Evolutionary conservation across 2,797 vertebrate genomes (phyloP), one percentile per base, ranked within the genome.

Genomic region (Lophotriccus pileatus): DNA sequence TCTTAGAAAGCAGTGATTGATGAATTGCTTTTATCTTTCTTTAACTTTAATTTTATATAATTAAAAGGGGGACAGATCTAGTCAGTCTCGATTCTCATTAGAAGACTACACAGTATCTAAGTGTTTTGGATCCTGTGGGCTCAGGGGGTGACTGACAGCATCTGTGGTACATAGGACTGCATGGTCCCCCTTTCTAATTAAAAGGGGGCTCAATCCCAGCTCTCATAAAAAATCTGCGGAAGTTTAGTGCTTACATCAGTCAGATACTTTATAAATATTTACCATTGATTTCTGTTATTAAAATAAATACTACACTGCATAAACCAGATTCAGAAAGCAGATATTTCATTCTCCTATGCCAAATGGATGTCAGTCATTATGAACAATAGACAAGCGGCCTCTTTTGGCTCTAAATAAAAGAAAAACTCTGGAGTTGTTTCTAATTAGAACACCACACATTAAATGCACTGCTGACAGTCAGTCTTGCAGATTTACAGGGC

Each of bases 371-470:
- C 93, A 93, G 66, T 78, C 68, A 80, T 44, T 64, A 59, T 0
- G n/a, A 89, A 92, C 81, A 87, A 87, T 23, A 89, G 46, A 91
- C 68, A 58, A 5, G 36, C 0, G 14, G 87, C 76, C 72, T 91
- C 64, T 93, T 95, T 93, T 95, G 90, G 90, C 87, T 94, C 69
- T 78, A 85, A 93, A 92, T 92, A 47, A 97, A 94, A 95, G 92
- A 87, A 78, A 50, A 25, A 7, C 17, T 52, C 49, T 75, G 39
- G 75, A 80, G 39, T 87, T 91, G 91, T 92, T 95, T 96, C 58
- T 77, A 91, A 95, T 96, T 95, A 94, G 49, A 63, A 58, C 24
- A 55, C 34, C 52, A 23, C 87, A 74, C 43, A 36, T 85, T 68
- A 94, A 91, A 89, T 6, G 25, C 14, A 58, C 28, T 67, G 74